Base-by-base conservation (phyloP, 2,113 vertebrate species). In the Thermophis baileyi region DNA sequence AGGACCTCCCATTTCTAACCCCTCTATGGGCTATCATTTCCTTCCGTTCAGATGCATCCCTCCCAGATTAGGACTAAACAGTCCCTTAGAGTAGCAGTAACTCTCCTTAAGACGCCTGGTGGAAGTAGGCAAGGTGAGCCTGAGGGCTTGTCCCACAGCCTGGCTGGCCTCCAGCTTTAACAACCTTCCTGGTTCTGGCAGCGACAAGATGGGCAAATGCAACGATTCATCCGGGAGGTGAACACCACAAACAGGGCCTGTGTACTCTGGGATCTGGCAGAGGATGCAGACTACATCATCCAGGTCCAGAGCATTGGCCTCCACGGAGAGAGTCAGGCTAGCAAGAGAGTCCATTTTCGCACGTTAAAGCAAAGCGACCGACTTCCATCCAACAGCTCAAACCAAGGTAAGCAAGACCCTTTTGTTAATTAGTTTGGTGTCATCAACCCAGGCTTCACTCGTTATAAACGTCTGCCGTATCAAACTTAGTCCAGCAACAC, bases 231-330 rank as follows among this genome's bases (percentile, higher is more conserved):
- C 97, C 97, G 99, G 30, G 99, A 99, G 96, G 99, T 99, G 95
- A 99, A 99, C 97, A 99, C 99, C 94, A 99, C 99, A 92, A 99
- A 98, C 74, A 98, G 98, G 10, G 98, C 99, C 53, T 99, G 99
- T 3, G 98, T 99, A 88, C 98, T 99, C 22, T 99, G 99, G 99
- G 99, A 99, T 95, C 96, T 99, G 97, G 99, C 99, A 0, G 99
- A 99, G 94, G 99, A 99, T 89, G 99, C 98, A 0, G 98, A 99
- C 95, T 99, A 99, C 96, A 98, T 99, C 8, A 98, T 99, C 94
- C 99, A 99, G 97, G 99, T 99, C 94, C 98, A 99, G 97, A 99
- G 99, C 85, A 99, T 99, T 0, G 98, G 99, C 44, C 98, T 99
- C 2, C 98, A 99, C 0, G 99, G 99, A 2, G 99, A 99, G 87